Base-by-base conservation (phyloP, 1,140 invertebrate species). In the Meloidogyne floridensis region DNA sequence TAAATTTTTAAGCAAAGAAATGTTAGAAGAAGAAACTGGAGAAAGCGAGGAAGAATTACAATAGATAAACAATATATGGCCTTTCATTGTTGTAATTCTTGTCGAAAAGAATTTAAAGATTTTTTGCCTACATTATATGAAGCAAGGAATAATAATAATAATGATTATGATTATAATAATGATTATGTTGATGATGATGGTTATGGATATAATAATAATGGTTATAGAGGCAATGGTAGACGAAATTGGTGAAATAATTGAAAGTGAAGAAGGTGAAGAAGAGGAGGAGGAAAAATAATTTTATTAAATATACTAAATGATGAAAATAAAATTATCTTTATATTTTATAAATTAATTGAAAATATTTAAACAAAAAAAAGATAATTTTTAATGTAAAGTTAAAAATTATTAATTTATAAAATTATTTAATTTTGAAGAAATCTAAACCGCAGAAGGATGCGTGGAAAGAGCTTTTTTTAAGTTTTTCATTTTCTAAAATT, bases 31-130 rank as follows among this genome's bases (percentile, higher is more conserved):
- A 18, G 59, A n/a, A 65, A 59, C n/a, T 13, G 15, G n/a, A n/a
- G 15, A 8, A n/a, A n/a, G 13, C 47, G 47, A 47, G 7, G 47
- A 8, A 47, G 47, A 47, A 1, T 47, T 6, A 47, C 5, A 47
- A 65, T 65, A 65, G n/a, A 65, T 65, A n/a, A 65, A 65, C n/a
- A 65, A 8, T 65, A n/a, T 65, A 65, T 65, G 59, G 59, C 59
- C n/a, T 65, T 65, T n/a, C n/a, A 65, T 18, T 65, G 59, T 18
- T 65, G 59, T 65, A 6, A 65, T 65, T n/a, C 15, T 65, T 65
- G 59, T 18, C 59, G n/a, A 65, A 65, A 65, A 65, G 59, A 3
- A n/a, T 65, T 65, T 65, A 65, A 65, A 11, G 59, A 65, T 6
- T 65, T 65, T 65, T 65, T 65, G 15, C 59, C 59, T 2, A 65